Evolutionary conservation across 2,113 vertebrate genomes (phyloP), one percentile per base, ranked within the genome.

Genomic region (Phycodurus eques): DNA sequence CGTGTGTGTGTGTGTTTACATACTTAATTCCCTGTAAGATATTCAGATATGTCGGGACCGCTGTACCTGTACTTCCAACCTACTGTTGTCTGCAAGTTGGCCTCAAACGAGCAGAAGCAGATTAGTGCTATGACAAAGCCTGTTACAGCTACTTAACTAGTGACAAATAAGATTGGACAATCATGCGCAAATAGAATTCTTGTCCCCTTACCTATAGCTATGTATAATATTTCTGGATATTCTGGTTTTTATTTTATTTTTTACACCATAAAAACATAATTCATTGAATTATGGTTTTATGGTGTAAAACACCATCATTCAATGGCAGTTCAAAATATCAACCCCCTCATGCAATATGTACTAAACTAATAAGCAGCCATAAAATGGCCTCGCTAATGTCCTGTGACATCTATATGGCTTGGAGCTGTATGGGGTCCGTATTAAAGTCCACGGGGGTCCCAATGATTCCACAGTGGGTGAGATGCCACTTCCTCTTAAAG

Each of bases 101-200:
- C 83, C 75, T 83, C 75, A 68, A 86, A 86, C 54, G 61, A 88
- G 86, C 87, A 88, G 80, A 85, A 87, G 87, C 84, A 89, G 88
- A 91, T 90, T 89, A 86, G 49, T 70, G 83, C 81, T 85, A 80
- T 78, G 83, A 87, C 89, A 89, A 91, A 91, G 87, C 87, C 83
- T 88, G 89, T 88, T 91, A 89, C 83, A 85, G 83, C 88, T 88
- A 87, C 88, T 91, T 90, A 90, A 88, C 83, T 51, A 43, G 74
- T 83, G 85, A 90, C 87, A 88, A 89, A 88, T 87, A 85, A 82
- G 83, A 88, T 83, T 78, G 86, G 62, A 78, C 83, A 72, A 72
- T 83, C 85, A 77, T 17, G 51, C 62, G 17, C 80, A 79, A 81
- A 81, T 77, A 87, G 75, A 85, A 85, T 79, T 47, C 13, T 70